Conservation (phyloP, 2,888 invertebrate species). For the Drosophila rellima region DNA sequence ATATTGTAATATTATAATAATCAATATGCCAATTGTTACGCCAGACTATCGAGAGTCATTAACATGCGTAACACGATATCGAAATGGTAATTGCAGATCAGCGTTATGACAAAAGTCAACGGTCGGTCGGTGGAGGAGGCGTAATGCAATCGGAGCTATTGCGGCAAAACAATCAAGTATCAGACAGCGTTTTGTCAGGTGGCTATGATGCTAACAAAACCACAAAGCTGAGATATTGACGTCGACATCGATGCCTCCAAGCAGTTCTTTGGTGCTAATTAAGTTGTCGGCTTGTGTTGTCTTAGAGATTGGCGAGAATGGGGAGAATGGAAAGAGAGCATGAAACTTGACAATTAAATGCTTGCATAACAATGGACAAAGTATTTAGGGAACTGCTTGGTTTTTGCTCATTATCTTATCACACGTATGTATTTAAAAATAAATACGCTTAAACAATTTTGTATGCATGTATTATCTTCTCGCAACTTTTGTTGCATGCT, state of each 20-base stretch:
- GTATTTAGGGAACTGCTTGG: constrained; percentile 3
- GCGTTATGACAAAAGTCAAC: background rate
- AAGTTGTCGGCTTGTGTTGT: constrained; percentile 31
- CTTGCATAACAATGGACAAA: constrained; percentile 42
- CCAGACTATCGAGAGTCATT: constrained; percentile 17
- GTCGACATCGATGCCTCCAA: constrained; percentile 9
- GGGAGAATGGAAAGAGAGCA: background rate
- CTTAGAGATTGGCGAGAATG: constrained; percentile 6
- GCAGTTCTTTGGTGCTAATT: constrained; percentile 41
- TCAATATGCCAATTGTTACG: constrained; percentile 2
- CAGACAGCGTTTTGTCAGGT: constrained; percentile 41
- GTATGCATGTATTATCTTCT: constrained; percentile 19
- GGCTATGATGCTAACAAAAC: constrained; percentile 21
- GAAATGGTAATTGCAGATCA: constrained; percentile 13
- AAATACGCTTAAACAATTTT: constrained; percentile 16
- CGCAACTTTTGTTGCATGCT: constrained; percentile 9
- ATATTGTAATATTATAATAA: background rate
- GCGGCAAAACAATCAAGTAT: background rate
- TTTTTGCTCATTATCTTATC: constrained; percentile 47
- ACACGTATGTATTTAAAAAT: constrained; percentile 34
- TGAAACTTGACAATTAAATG: constrained; percentile 5
- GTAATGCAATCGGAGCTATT: constrained; percentile 27
- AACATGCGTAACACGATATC: constrained; percentile 28
- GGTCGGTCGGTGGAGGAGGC: too few species aligned
- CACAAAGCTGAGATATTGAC: constrained; percentile 4